Evolutionary conservation across 2,888 invertebrate genomes (phyloP).

Genomic region (Rhagophthalmus giganteus): DNA sequence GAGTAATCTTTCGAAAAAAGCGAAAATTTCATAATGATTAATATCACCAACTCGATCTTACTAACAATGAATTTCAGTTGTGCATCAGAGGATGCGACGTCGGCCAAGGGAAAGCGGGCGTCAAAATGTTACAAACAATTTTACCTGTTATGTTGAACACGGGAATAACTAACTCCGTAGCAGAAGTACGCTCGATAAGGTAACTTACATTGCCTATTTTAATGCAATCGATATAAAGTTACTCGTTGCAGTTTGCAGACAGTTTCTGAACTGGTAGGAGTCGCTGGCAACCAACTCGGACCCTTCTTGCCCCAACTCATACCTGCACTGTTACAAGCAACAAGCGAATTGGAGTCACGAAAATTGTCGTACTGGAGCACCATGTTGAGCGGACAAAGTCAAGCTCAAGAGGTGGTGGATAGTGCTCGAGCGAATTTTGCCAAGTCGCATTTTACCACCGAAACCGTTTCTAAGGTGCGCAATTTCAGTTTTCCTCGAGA

Average conservation of each 20-base stretch:
- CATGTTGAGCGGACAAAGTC: conserved; percentile 66
- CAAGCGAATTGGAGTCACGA: conserved; percentile 82
- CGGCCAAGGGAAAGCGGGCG: conserved; percentile 71
- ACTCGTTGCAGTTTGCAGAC: conserved; percentile 69
- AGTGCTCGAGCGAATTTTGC: conserved; percentile 79
- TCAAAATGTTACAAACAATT: conserved; percentile 71
- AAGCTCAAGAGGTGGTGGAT: conserved; percentile 77
- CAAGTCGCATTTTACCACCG: conserved; percentile 84
- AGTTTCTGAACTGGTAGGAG: conserved; percentile 81
- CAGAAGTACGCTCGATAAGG: conserved; percentile 78
- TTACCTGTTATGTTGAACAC: conserved; percentile 79
- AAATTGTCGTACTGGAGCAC: conserved; percentile 80
- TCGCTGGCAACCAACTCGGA: conserved; percentile 76
- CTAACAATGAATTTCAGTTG: too few species aligned
- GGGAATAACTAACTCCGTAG: conserved; percentile 78
- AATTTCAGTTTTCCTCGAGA: neutral
- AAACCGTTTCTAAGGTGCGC: conserved; percentile 77
- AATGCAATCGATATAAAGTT: conserved; percentile 2
- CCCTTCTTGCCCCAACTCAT: conserved; percentile 81
- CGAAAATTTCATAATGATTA: too few species aligned
- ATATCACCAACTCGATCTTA: too few species aligned
- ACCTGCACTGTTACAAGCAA: conserved; percentile 82
- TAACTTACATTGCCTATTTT: conserved; percentile 42
- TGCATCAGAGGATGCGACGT: conserved; percentile 73
- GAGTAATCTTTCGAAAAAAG: too few species aligned